Evolutionary conservation across 2,888 invertebrate species (phyloP).

Genomic region (Melanophora roralis): DNA sequence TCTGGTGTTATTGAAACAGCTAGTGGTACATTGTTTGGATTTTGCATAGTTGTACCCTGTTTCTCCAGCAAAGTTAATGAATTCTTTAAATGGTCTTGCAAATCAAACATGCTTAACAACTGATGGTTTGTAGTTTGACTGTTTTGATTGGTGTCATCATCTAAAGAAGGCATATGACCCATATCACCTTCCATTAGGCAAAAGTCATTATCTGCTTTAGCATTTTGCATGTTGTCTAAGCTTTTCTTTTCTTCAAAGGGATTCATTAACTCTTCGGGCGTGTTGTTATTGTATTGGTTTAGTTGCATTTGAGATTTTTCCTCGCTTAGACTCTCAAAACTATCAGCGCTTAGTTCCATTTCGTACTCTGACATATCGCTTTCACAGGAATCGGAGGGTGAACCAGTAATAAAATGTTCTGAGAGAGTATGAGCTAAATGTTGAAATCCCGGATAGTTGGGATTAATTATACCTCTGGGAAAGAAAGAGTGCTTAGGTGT

Average conservation of each 20-base stretch:
- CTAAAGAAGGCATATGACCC: slow-evolving; percentile 30
- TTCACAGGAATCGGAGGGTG: slow-evolving; percentile 75
- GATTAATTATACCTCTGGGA: slow-evolving; percentile 87
- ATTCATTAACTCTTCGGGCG: slow-evolving; percentile 35
- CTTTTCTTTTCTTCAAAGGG: slow-evolving; percentile 27
- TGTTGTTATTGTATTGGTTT: slow-evolving; percentile 52
- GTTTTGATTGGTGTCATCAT: slow-evolving; percentile 62
- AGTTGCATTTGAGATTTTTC: slow-evolving; percentile 72
- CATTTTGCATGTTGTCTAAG: slow-evolving; percentile 23
- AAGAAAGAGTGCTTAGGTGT: slow-evolving; percentile 72
- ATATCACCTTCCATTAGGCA: slow-evolving; percentile 35
- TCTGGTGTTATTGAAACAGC: slow-evolving; percentile 70
- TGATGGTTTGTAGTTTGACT: slow-evolving; percentile 20
- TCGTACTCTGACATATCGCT: slow-evolving; percentile 74
- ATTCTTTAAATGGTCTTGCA: slow-evolving; percentile 54
- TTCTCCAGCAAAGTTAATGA: slow-evolving; percentile 52
- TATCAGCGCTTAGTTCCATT: slow-evolving; percentile 71
- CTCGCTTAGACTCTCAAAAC: slow-evolving; percentile 70
- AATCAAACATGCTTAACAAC: slow-evolving; percentile 48
- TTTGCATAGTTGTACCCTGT: slow-evolving; percentile 41
- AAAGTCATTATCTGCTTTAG: slow-evolving; percentile 24
- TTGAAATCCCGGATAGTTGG: slow-evolving; percentile 90
- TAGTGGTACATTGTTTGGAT: slow-evolving; percentile 42
- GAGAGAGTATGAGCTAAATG: slow-evolving; percentile 86
- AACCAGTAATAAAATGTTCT: slow-evolving; percentile 73